Conservation (phyloP, 2,113 vertebrate genomes). For the Callaeas wilsoni region DNA sequence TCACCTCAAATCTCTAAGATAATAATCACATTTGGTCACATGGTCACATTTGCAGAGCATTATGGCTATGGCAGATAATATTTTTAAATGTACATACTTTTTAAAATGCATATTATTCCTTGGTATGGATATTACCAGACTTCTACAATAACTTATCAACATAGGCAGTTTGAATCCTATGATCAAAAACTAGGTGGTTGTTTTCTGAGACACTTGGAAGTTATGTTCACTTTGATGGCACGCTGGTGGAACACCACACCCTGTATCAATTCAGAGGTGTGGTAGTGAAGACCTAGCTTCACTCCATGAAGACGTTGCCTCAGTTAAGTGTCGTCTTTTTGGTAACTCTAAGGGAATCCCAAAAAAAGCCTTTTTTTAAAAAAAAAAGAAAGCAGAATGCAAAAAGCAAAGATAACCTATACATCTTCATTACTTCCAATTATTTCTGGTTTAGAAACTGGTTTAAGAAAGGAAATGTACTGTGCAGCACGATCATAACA, state of each 20-base stretch:
- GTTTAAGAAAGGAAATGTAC: background rate
- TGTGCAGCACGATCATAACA: background rate
- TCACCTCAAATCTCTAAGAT: background rate
- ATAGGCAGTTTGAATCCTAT: background rate
- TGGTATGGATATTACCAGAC: background rate
- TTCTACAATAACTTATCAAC: background rate
- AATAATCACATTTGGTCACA: background rate
- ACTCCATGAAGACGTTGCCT: background rate
- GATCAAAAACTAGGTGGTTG: background rate
- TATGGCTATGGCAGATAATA: background rate
- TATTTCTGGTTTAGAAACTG: background rate
- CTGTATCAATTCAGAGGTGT: background rate
- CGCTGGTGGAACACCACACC: background rate
- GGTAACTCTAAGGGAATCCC: background rate
- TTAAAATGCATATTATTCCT: background rate
- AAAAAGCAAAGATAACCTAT: background rate
- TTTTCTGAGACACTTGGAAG: background rate
- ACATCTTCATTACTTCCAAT: background rate
- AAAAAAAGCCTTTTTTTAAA: rapidly evolving
- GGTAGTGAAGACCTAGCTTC: background rate
- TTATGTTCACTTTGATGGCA: background rate
- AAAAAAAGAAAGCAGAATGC: background rate
- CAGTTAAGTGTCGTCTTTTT: background rate
- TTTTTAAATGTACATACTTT: background rate
- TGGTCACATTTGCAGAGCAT: background rate